phyloP scores from a whole-genome alignment of 2,888 invertebrate genomes.

The Gibbula magus region DNA sequence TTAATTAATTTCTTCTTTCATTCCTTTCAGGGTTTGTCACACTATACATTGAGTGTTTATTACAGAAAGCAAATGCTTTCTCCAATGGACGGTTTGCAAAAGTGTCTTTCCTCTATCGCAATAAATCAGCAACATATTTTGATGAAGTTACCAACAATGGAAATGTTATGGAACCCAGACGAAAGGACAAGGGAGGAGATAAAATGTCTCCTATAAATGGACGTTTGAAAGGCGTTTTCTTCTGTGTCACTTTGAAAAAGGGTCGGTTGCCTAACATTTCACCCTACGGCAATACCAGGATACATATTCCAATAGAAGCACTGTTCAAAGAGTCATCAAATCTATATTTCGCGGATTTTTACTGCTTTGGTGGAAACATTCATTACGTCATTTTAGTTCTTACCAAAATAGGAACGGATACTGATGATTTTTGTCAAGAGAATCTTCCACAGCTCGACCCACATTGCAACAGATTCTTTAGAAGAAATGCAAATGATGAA shows the following conservation, averaged over 20 bases:
- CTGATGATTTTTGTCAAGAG: not conserved
- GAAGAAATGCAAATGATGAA: not conserved
- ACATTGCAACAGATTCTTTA: not conserved
- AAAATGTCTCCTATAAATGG: not conserved
- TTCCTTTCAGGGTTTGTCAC: no score
- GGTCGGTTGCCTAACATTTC: not conserved
- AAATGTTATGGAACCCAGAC: not conserved
- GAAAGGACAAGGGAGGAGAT: not conserved
- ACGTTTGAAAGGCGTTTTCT: not conserved
- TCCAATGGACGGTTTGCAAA: not conserved
- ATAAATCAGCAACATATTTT: not conserved
- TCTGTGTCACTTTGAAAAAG: not conserved
- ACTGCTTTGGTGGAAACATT: not conserved
- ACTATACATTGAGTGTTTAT: no score
- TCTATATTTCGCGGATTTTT: constrained; percentile 4
- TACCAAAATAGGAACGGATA: not conserved
- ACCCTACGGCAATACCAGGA: not conserved
- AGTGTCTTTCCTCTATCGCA: not conserved
- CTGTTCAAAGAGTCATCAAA: not conserved
- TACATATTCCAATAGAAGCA: not conserved
- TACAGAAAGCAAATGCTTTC: no score
- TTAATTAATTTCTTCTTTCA: no score
- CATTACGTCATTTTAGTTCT: not conserved
- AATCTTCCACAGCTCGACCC: not conserved
- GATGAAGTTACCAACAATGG: not conserved